phyloP scores from a whole-genome alignment of 2,113 vertebrate genomes.

The Gnathonemus echidnorhynchus region DNA sequence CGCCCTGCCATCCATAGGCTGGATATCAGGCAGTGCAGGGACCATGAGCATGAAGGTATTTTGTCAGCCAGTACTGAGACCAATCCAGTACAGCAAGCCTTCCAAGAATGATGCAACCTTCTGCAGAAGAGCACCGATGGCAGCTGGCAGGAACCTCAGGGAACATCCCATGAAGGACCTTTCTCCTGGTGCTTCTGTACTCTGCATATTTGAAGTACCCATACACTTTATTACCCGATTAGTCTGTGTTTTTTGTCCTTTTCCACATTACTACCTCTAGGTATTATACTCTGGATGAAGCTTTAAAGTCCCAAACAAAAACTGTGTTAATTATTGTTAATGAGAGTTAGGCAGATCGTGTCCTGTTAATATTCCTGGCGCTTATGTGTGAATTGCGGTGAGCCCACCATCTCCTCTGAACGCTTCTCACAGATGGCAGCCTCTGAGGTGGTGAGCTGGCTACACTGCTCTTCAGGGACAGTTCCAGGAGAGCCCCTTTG shows the following conservation, averaged over 20 bases:
- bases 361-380: not conserved
- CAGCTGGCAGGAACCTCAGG: not conserved
- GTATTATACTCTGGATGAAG: not conserved
- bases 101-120: not conserved
- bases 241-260: not conserved
- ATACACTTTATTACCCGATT: not conserved
- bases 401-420: not conserved
- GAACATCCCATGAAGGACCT: not conserved
- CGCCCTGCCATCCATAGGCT: not conserved
- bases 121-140: not conserved
- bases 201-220: not conserved
- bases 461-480: not conserved
- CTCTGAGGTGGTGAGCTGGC: not conserved
- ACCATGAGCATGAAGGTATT: not conserved
- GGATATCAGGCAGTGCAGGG: not conserved
- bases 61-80: not conserved
- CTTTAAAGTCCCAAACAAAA: not conserved
- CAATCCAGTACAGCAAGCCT: not conserved
- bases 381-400: not conserved
- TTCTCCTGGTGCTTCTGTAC: not conserved
- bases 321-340: slow-evolving; percentile 10
- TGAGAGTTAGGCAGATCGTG: not conserved
- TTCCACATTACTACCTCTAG: not conserved
- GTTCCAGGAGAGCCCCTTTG: not conserved
- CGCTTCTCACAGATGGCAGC: not conserved